phyloP scores from a whole-genome alignment of 2,797 vertebrate species.

The Myotis pilosus region DNA sequence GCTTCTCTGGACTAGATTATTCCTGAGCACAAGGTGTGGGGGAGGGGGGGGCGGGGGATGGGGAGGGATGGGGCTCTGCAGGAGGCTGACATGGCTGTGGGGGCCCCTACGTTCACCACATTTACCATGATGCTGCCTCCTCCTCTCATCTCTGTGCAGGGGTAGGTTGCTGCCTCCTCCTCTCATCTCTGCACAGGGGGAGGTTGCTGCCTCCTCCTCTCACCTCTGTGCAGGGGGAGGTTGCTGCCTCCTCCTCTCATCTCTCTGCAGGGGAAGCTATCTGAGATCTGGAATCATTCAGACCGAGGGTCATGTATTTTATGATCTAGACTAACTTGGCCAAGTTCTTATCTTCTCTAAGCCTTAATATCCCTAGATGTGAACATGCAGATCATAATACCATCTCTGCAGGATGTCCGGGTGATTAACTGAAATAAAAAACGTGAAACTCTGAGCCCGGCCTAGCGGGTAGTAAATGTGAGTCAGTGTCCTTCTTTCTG shows the following conservation, averaged over 20 bases:
- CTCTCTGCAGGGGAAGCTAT: neutral
- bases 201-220: no score
- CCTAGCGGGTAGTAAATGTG: neutral
- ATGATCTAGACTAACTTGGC: neutral
- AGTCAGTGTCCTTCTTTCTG: neutral
- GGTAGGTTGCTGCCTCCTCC: no score
- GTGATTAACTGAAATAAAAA: neutral
- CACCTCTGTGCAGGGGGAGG: no score
- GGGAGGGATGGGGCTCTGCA: neutral
- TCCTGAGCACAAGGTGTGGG: neutral
- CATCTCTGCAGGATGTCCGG: neutral
- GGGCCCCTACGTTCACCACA: no score
- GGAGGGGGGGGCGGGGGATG: neutral
- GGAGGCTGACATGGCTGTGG: neutral
- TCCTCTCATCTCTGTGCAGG: no score
- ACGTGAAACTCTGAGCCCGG: neutral
- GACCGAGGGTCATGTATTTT: neutral
- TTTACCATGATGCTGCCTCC: no score
- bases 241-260: no score
- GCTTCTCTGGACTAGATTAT: neutral
- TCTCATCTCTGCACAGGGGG: no score
- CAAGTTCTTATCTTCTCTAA: neutral
- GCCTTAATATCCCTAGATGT: neutral
- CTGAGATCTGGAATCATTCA: neutral
- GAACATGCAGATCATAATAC: neutral